Conservation (phyloP, 2,797 vertebrate genomes). For the Peromyscus melanophrys region DNA sequence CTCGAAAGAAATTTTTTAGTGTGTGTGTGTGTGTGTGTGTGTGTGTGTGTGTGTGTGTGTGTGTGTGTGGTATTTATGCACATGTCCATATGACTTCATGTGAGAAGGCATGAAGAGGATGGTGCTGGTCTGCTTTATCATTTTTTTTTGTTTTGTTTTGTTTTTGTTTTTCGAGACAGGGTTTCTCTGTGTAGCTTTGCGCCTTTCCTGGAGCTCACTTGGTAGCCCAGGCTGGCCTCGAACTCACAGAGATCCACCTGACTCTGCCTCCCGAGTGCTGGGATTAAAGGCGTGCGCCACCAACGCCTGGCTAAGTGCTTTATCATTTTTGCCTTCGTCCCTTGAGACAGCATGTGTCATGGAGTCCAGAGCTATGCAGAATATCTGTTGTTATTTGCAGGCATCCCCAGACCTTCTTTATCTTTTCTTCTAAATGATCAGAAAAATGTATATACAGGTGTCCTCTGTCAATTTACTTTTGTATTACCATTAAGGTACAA, state of each 20-base stretch:
- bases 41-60: no score
- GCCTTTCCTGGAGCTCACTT: no score
- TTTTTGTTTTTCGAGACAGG: no score
- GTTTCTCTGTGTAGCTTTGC: no score
- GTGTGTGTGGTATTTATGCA: not conserved
- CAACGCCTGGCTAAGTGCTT: no score
- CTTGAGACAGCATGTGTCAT: not conserved
- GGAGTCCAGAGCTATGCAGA: not conserved
- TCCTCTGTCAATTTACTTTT: not conserved
- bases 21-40: not conserved
- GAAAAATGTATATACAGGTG: not conserved
- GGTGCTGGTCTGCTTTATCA: not conserved
- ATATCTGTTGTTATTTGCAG: not conserved
- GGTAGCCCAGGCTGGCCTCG: no score
- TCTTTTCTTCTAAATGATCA: not conserved
- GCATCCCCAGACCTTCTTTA: rapidly evolving
- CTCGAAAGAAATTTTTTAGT: not conserved
- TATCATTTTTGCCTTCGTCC: not conserved
- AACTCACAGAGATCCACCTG: no score
- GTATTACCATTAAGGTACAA: not conserved
- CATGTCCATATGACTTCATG: not conserved
- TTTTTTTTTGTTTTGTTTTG: no score
- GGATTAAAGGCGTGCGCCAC: no score
- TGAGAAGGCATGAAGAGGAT: not conserved
- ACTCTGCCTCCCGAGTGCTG: no score